A percentile compares a stretch with the other conserved stretches of the same genome.
These are phyloP conservation scores for Lethenteron reissneri DNA, from an alignment of 2,113 vertebrate genomes.

Conservation along the genomic window DNA sequence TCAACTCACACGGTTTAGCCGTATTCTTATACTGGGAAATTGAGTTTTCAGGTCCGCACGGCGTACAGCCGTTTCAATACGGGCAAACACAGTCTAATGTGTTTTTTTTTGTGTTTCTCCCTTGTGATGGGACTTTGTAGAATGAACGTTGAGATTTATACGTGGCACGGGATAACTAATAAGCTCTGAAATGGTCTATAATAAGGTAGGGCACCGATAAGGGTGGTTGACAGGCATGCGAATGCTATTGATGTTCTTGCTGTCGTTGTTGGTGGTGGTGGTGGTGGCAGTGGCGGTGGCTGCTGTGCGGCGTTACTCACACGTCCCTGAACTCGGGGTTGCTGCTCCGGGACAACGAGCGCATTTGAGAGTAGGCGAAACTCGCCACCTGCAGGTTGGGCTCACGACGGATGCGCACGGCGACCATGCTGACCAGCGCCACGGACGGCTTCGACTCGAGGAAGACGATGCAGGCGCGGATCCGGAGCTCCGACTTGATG, in stretches of 20 bases:
- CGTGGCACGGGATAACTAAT: too few relatives aligned
- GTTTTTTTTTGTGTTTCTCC: too few relatives aligned
- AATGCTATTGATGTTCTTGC: not conserved
- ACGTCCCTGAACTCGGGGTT: conserved; percentile 19
- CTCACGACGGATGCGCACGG: conserved; percentile 29
- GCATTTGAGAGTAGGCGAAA: conserved; percentile 46
- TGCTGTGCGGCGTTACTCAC: conserved; percentile 25
- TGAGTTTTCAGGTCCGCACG: too few relatives aligned
- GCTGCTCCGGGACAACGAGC: conserved; percentile 30
- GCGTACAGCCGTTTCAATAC: too few relatives aligned
- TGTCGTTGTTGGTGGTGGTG: not conserved
- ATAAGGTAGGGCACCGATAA: not conserved
- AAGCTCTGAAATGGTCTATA: too few relatives aligned
- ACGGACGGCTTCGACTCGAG: conserved; percentile 38
- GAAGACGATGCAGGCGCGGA: conserved; percentile 35
- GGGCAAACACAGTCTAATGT: too few relatives aligned
- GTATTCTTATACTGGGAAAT: too few relatives aligned
- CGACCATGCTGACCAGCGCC: conserved; percentile 26
- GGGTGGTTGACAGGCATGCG: not conserved
- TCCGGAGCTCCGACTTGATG: conserved; percentile 30
- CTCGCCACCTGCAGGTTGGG: conserved; percentile 35
- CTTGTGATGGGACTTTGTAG: too few relatives aligned
- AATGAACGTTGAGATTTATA: too few relatives aligned
- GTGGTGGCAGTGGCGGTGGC: not conserved
- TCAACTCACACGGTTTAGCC: too few relatives aligned